phyloP scores from a whole-genome alignment of 2,888 invertebrate genomes.

The Eilema griseolum region DNA sequence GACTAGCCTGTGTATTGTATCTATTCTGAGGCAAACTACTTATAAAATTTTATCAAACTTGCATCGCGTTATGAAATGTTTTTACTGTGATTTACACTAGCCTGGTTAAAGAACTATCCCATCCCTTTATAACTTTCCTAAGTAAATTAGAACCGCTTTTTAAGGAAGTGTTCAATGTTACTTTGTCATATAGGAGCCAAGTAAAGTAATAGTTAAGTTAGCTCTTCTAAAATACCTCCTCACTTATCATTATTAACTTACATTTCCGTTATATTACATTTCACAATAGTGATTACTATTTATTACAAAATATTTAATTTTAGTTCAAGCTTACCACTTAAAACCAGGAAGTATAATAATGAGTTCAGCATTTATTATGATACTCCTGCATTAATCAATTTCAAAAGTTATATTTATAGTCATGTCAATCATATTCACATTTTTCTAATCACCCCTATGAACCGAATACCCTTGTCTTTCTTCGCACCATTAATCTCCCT shows the following conservation, averaged over 20 bases:
- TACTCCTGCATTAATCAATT: slow-evolving; percentile 56
- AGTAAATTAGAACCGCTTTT: not conserved
- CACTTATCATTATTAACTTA: not conserved
- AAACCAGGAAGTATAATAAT: slow-evolving; percentile 29
- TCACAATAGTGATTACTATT: not conserved
- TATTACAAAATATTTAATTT: not conserved
- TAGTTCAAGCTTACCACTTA: slow-evolving; percentile 3
- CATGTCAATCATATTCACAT: slow-evolving; percentile 61
- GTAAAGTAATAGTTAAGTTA: not conserved
- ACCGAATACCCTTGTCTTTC: slow-evolving; percentile 67
- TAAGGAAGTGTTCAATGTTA: not conserved
- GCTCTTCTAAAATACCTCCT: not conserved
- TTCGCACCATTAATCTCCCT: slow-evolving; percentile 69
- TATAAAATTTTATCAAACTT: too few relatives aligned
- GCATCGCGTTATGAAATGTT: too few relatives aligned
- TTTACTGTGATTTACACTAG: not conserved
- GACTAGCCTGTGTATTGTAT: too few relatives aligned
- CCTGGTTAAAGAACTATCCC: too few relatives aligned
- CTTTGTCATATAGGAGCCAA: not conserved
- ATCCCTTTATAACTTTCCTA: too few relatives aligned
- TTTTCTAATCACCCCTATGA: slow-evolving; percentile 48
- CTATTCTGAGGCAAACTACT: too few relatives aligned
- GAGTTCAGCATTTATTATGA: slow-evolving; percentile 47
- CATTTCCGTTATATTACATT: not conserved
- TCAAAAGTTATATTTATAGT: slow-evolving; percentile 50